Percentiles rank a stretch among this genome's conserved stretches.
Conservation (phyloP, 2,797 vertebrate genomes). For the Clangula hyemalis region DNA sequence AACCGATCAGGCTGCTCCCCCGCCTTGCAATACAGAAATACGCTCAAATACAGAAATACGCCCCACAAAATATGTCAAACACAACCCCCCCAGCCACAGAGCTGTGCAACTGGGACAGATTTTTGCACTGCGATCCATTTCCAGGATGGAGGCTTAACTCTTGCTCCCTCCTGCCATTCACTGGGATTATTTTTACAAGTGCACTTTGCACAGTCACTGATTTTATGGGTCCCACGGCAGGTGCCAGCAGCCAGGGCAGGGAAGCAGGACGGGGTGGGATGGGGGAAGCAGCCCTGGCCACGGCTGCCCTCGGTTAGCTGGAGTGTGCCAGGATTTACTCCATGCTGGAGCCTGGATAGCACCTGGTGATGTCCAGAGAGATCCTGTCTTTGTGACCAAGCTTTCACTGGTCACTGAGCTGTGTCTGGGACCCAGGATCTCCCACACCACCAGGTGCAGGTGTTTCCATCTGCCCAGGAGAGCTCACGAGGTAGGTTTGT, state of each 20-base stretch:
- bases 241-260: background rate
- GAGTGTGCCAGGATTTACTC: background rate
- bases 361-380: background rate
- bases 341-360: background rate
- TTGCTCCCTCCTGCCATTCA: background rate
- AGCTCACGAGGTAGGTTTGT: fast-evolving
- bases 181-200: background rate
- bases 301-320: background rate
- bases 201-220: background rate
- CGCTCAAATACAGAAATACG: background rate
- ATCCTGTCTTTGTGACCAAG: background rate
- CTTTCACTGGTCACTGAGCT: fast-evolving
- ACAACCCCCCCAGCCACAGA: background rate
- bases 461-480: background rate
- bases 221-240: background rate
- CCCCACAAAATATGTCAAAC: background rate
- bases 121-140: background rate
- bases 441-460: fast-evolving
- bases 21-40: background rate
- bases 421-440: background rate
- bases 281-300: background rate
- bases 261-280: background rate
- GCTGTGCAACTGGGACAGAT: background rate
- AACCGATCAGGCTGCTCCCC: background rate
- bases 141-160: background rate